These are phyloP conservation scores for Dinothrombium tinctorium DNA, from an alignment of 1,140 invertebrate genomes.

Conservation along the genomic window DNA sequence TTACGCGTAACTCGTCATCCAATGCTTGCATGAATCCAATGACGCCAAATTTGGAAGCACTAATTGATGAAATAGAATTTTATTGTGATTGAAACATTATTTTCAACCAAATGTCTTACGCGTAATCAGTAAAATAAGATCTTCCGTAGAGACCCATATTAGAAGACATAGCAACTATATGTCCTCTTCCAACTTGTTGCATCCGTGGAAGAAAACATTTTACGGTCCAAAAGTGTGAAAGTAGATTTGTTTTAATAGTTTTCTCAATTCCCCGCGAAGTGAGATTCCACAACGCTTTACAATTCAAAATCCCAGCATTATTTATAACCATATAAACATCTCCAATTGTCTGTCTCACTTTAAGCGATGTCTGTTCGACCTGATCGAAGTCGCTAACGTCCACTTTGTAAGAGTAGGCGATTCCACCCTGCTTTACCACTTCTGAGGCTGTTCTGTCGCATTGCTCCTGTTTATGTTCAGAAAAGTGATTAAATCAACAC, in stretches of 20 bases:
- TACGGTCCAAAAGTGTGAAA: conserved; percentile 51
- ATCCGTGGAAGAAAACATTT: conserved; percentile 54
- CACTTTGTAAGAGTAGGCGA: too few species aligned
- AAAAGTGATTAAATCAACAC: too few species aligned
- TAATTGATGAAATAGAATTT: too few species aligned
- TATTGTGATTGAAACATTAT: too few species aligned
- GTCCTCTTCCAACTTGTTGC: conserved; percentile 49
- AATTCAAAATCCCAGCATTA: conserved; percentile 69
- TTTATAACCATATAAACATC: too few species aligned
- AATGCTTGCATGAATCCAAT: conserved; percentile 41
- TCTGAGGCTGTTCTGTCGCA: too few species aligned
- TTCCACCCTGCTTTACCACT: too few species aligned
- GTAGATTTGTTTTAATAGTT: conserved; percentile 47
- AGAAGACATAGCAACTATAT: conserved; percentile 52
- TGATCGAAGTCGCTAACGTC: too few species aligned
- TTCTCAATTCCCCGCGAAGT: conserved; percentile 36
- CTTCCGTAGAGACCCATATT: conserved; percentile 48
- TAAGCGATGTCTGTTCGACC: too few species aligned
- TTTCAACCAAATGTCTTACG: too few species aligned
- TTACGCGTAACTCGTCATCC: conserved; percentile 36
- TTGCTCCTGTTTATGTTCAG: too few species aligned
- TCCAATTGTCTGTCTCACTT: too few species aligned
- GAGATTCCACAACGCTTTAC: conserved; percentile 37
- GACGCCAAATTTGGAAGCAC: conserved; percentile 17
- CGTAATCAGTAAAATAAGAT: conserved; percentile 29